Conservation (phyloP, 1,140 invertebrate genomes). For the Dendroctonus valens region DNA sequence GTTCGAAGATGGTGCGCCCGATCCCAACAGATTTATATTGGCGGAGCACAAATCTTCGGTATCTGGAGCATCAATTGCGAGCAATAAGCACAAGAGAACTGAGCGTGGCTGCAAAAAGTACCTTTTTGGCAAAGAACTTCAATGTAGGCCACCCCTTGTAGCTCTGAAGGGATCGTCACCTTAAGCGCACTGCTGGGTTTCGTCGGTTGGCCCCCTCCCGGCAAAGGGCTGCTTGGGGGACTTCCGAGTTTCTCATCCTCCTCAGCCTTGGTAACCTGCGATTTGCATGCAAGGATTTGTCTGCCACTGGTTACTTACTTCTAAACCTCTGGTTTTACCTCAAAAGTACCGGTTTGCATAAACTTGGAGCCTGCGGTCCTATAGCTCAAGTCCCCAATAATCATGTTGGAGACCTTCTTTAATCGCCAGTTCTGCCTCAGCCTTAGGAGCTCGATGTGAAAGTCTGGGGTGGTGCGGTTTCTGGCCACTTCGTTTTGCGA, state of each 20-base stretch:
- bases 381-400: conserved; percentile 95
- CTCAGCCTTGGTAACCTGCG: conserved; percentile 84
- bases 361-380: conserved; percentile 91
- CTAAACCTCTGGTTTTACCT: conserved; percentile 50
- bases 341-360: conserved; percentile 91
- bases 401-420: conserved; percentile 92
- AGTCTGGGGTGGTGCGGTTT: conserved; percentile 77
- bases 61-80: conserved; percentile 55
- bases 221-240: conserved; percentile 57
- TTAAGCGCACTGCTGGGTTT: conserved; percentile 78
- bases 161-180: conserved; percentile 88
- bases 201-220: conserved; percentile 48
- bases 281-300: neutral
- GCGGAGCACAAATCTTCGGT: conserved; percentile 81
- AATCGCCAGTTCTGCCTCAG: conserved; percentile 92
- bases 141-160: conserved; percentile 94
- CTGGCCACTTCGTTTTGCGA: conserved; percentile 75
- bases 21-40: conserved; percentile 68
- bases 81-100: too few relatives aligned
- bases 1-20: conserved; percentile 62
- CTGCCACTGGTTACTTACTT: too few relatives aligned
- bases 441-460: conserved; percentile 88
- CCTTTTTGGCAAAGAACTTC: conserved; percentile 92
- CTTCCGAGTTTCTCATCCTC: conserved; percentile 63
- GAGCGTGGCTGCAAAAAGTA: conserved; percentile 38